Evolutionary conservation across 2,113 vertebrate species (phyloP).

Genomic region (Isichthys henryi): DNA sequence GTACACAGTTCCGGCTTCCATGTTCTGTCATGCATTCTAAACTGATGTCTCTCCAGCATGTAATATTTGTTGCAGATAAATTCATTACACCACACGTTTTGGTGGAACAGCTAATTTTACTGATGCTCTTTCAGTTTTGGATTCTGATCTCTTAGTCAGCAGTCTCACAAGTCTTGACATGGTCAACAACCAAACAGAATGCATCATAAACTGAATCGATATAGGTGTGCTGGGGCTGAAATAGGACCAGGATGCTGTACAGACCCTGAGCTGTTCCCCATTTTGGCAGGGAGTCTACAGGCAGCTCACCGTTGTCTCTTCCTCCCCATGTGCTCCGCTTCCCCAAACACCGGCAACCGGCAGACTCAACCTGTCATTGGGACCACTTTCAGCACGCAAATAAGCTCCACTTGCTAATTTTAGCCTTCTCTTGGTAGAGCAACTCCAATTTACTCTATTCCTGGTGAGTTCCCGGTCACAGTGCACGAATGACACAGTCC

Average conservation of each 20-base stretch:
- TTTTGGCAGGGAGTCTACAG: not conserved
- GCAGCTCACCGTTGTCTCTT: not conserved
- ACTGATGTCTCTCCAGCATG: not conserved
- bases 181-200: not conserved
- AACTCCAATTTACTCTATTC: not conserved
- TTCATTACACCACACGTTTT: not conserved
- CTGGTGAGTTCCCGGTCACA: not conserved
- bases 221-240: not conserved
- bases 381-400: not conserved
- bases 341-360: not conserved
- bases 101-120: not conserved
- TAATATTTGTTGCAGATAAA: not conserved
- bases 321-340: not conserved
- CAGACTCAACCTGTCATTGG: not conserved
- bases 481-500: not conserved
- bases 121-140: not conserved
- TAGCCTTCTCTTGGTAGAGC: not conserved
- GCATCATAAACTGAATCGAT: not conserved
- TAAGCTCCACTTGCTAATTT: not conserved
- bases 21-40: not conserved
- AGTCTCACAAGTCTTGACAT: not conserved
- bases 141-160: not conserved
- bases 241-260: not conserved
- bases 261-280: not conserved
- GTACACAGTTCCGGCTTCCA: not conserved